Percentiles rank a stretch among this genome's conserved stretches.
Conservation (phyloP, 2,888 invertebrate species). For the Drosophila anomelani region DNA sequence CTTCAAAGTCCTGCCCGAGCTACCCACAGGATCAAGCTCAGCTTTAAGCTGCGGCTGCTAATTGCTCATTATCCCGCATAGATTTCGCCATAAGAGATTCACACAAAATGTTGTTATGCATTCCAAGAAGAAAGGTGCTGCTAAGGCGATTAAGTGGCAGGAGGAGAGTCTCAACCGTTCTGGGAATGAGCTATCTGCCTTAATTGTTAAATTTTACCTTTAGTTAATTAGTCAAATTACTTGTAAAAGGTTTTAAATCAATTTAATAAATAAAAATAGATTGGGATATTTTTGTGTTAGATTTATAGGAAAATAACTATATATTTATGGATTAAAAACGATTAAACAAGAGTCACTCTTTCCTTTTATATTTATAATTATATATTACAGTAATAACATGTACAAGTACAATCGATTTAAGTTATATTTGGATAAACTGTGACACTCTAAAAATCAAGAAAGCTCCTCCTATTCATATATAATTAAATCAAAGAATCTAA, state of each 20-base stretch:
- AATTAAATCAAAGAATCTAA: too few species aligned
- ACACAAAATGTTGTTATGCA: conserved; percentile 10
- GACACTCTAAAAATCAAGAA: background rate
- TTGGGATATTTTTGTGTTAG: background rate
- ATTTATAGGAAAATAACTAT: too few species aligned
- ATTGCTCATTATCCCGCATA: conserved; percentile 39
- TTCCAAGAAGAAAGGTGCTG: conserved; percentile 9
- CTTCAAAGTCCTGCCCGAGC: background rate
- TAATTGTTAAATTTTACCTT: conserved; percentile 4
- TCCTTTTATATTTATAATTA: background rate
- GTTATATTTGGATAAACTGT: background rate
- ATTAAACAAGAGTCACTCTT: background rate
- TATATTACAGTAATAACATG: background rate
- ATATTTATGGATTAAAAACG: background rate
- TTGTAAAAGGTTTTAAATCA: background rate
- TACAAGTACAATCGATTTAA: background rate
- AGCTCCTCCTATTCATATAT: too few species aligned
- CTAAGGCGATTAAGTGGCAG: conserved; percentile 1
- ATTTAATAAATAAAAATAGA: background rate
- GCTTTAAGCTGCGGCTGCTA: conserved; percentile 36
- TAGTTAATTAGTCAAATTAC: background rate
- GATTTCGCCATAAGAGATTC: conserved; percentile 19
- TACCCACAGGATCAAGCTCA: conserved; percentile 3
- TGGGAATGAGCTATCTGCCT: background rate
- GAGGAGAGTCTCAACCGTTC: background rate